Conservation (phyloP, 1,140 invertebrate genomes). For the Elysia chlorotica region DNA sequence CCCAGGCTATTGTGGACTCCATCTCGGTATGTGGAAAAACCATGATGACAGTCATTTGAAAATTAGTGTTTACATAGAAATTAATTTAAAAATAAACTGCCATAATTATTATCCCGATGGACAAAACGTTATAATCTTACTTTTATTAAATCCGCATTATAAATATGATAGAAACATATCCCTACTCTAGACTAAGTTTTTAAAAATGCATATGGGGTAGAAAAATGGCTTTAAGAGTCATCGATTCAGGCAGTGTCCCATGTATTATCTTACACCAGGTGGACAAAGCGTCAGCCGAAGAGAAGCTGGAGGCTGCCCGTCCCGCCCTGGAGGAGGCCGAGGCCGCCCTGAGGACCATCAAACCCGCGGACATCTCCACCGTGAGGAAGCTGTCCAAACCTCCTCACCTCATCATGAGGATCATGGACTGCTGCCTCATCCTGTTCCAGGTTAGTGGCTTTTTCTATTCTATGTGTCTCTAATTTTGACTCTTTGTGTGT, state of each 20-base stretch:
- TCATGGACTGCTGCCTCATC: constrained; percentile 96
- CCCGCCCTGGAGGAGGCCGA: constrained; percentile 93
- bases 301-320: constrained; percentile 88
- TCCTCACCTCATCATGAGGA: constrained; percentile 95
- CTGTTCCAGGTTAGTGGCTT: constrained; percentile 75
- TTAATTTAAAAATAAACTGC: too few species aligned
- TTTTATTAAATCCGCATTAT: too few species aligned
- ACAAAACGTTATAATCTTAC: too few species aligned
- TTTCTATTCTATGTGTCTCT: neutral
- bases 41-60: neutral
- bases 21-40: constrained; percentile 73
- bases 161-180: too few species aligned
- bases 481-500: too few species aligned
- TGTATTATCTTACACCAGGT: too few species aligned
- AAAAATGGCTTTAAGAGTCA: too few species aligned
- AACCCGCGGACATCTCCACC: constrained; percentile 86
- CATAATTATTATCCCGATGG: too few species aligned
- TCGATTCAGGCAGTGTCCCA: too few species aligned
- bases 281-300: constrained; percentile 89
- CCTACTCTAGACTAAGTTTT: too few species aligned
- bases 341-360: constrained; percentile 88
- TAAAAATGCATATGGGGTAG: too few species aligned
- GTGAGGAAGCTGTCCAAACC: constrained; percentile 93
- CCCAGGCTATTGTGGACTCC: constrained; percentile 84
- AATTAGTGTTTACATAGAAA: neutral